A percentile compares a stretch with the other conserved stretches of the same genome.
Evolutionary conservation across 2,797 vertebrate genomes (phyloP).

Genomic region (Loris lydekkerianus): DNA sequence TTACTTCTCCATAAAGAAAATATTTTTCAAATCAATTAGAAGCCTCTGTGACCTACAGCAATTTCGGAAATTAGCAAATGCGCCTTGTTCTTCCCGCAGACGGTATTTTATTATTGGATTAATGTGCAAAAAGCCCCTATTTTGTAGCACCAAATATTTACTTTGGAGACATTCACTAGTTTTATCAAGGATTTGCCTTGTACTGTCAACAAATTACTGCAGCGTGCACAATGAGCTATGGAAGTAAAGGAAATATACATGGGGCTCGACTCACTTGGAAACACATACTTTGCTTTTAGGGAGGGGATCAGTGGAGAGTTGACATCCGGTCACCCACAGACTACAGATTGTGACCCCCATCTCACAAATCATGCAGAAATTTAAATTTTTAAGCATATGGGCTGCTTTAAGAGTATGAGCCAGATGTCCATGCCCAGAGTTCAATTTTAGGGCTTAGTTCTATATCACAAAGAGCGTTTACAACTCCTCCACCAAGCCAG

Average conservation of each 20-base stretch:
- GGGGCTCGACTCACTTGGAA: conserved; percentile 50
- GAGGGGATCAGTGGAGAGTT: conserved; percentile 75
- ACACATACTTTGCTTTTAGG: conserved; percentile 43
- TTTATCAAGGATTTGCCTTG: conserved; percentile 80
- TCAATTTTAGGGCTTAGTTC: conserved; percentile 80
- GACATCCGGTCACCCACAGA: conserved; percentile 80
- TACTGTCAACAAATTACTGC: conserved; percentile 76
- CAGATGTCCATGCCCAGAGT: conserved; percentile 81
- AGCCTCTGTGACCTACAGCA: conserved; percentile 65
- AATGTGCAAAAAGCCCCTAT: conserved; percentile 73
- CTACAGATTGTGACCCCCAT: conserved; percentile 33
- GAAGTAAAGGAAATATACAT: conserved; percentile 73
- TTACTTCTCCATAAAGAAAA: conserved; percentile 66
- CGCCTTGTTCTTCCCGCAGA: conserved; percentile 68
- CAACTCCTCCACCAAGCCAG: conserved; percentile 75
- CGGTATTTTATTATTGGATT: conserved; percentile 80
- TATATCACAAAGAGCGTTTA: conserved; percentile 81
- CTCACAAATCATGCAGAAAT: conserved; percentile 84
- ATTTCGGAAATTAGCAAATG: conserved; percentile 79
- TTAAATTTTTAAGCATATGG: conserved; percentile 79
- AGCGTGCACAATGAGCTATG: conserved; percentile 61
- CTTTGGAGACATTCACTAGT: conserved; percentile 78
- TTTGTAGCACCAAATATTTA: conserved; percentile 77
- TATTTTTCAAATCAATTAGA: conserved; percentile 71
- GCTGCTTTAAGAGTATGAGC: conserved; percentile 63